These are phyloP conservation scores for Strongylocentrotus purpuratus DNA, from an alignment of 35 echinoderm and acorn worm genomes.

Conservation along the genomic window DNA sequence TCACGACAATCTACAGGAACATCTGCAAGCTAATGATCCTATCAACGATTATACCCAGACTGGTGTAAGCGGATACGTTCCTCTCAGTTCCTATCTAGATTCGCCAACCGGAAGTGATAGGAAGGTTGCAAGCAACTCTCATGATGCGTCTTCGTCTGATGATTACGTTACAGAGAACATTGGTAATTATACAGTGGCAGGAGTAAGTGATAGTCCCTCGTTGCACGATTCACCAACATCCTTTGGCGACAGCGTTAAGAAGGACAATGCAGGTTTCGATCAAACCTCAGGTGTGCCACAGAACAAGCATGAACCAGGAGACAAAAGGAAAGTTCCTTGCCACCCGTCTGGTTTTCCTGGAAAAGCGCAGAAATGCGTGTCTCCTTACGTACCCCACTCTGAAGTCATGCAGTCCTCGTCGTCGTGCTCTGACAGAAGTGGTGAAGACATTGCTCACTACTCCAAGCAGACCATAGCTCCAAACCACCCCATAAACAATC, in stretches of 20 bases:
- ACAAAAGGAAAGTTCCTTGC: background rate
- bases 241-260: background rate
- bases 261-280: background rate
- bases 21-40: background rate
- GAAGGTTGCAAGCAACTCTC: background rate
- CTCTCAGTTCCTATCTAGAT: background rate
- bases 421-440: background rate
- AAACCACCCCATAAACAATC: background rate
- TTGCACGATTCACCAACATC: background rate
- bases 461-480: background rate
- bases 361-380: background rate
- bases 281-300: background rate
- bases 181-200: background rate
- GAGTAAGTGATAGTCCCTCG: background rate
- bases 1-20: background rate
- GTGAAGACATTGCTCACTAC: background rate
- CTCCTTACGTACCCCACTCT: background rate
- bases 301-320: background rate
- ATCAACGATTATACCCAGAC: constrained; percentile 9
- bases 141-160: background rate
- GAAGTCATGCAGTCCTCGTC: background rate
- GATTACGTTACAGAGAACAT: background rate
- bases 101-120: background rate
- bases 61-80: background rate
- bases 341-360: background rate